Base-by-base conservation (phyloP, 2,113 vertebrate species). In the Henicopernis longicauda region DNA sequence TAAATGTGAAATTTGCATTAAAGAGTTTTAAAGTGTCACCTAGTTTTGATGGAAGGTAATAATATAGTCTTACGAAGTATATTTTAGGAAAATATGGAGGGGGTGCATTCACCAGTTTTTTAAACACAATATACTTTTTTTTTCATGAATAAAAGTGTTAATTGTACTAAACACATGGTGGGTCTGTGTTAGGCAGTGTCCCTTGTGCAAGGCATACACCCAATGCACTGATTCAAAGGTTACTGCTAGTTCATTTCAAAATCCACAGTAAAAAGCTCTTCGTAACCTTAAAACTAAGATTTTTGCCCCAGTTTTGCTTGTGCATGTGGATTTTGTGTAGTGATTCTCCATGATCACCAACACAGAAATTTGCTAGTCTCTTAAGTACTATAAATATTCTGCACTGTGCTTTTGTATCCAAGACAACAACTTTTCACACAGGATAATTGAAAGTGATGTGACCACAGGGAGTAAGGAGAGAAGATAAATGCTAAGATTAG, bases 361-460 rank as follows among this genome's bases (percentile, higher is more conserved):
- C 29, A 66, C 13, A 66, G 23, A 66, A 72, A 86, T 80, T 65
- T 88, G n/a, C 58, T 82, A 14, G 63, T 91, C 86, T 95, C 89
- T 10, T 62, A 95, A 77, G 89, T 38, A 32, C 70, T 62, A 59
- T 74, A 93, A 95, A 91, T 91, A 71, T 50, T 89, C 73, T 71
- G 12, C 16, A 45, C 38, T 89, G 32, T 62, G n/a, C 83, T 82
- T 84, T 91, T 86, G 63, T 63, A 67, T 89, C 63, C 69, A 86
- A 91, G 55, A 94, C 77, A 92, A n/a, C 74, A 77, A 84, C 67
- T 93, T 95, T 81, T 92, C 86, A 84, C 91, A 78, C 50, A 74
- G 63, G 59, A 66, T 72, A 73, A 42, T 27, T 96, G 54, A 47
- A 90, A 90, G 44, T 45, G 66, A 90, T 93, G 54, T 72, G 74